phyloP scores from a whole-genome alignment of 2,113 vertebrate genomes.

The Archilochus colubris region DNA sequence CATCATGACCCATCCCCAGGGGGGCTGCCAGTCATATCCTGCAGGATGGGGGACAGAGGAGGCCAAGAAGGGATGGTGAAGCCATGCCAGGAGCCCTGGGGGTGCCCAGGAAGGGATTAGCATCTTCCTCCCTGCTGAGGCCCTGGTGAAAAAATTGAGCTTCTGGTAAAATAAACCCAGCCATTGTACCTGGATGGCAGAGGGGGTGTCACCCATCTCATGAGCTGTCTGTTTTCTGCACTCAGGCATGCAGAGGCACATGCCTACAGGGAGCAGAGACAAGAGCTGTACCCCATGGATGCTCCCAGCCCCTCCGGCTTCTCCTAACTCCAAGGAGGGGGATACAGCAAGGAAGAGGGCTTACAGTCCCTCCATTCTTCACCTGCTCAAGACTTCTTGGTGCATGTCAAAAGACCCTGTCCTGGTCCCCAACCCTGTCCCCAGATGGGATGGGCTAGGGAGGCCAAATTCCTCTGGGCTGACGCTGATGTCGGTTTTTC shows the following conservation, averaged over 20 bases:
- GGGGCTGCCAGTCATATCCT: not conserved
- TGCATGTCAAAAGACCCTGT: not conserved
- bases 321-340: fast-evolving
- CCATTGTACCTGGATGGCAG: not conserved
- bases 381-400: not conserved
- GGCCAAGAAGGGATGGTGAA: not conserved
- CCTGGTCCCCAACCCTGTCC: not conserved
- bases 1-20: fast-evolving
- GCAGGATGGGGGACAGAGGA: not conserved
- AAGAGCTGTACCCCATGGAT: not conserved
- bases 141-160: not conserved
- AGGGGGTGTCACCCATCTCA: not conserved
- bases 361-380: not conserved
- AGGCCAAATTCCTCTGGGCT: not conserved
- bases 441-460: not conserved
- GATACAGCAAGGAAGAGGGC: not conserved
- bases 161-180: not conserved
- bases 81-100: not conserved
- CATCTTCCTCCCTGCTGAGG: not conserved
- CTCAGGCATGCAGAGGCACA: fast-evolving
- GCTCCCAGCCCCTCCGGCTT: not conserved
- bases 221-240: not conserved
- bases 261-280: not conserved
- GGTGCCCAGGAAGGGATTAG: not conserved
- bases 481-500: constrained; percentile 43